phyloP scores from a whole-genome alignment of 1,140 invertebrate species.

The Prorops nasuta region DNA sequence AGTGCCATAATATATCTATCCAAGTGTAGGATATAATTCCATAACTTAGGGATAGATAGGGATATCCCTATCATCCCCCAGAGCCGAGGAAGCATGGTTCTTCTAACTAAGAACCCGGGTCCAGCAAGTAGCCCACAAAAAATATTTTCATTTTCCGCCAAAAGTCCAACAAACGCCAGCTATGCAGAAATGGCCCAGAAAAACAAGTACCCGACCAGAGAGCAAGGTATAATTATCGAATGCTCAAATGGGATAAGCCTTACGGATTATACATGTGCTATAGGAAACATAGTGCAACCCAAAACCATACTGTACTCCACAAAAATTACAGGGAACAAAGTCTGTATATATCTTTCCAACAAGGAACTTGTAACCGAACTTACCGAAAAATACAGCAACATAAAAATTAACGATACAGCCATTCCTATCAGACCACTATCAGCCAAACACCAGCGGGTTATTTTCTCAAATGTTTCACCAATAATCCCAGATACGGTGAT shows the following conservation, averaged over 20 bases:
- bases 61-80: too few species aligned
- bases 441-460: constrained; percentile 14
- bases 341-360: constrained; percentile 12
- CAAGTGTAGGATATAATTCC: too few species aligned
- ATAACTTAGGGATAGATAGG: too few species aligned
- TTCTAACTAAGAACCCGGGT: too few species aligned
- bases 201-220: not conserved
- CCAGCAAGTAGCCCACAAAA: too few species aligned
- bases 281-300: constrained; percentile 9
- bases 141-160: too few species aligned
- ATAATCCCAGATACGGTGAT: constrained; percentile 9
- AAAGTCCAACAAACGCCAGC: too few species aligned
- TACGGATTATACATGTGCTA: constrained; percentile 7
- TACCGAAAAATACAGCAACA: constrained; percentile 1
- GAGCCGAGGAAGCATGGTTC: too few species aligned
- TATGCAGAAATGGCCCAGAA: too few species aligned
- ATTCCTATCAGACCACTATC: constrained; percentile 9
- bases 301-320: constrained; percentile 11
- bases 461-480: constrained; percentile 16
- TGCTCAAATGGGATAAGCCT: constrained; percentile 2
- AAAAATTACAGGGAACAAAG: constrained; percentile 7
- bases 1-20: too few species aligned
- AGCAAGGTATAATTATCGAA: constrained; percentile 10
- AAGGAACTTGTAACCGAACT: constrained; percentile 10
- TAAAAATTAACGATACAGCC: constrained; percentile 4